Percentiles rank a stretch among this genome's conserved stretches.
phyloP scores from a whole-genome alignment of 1,140 invertebrate genomes.

The Drosophila burlai region DNA sequence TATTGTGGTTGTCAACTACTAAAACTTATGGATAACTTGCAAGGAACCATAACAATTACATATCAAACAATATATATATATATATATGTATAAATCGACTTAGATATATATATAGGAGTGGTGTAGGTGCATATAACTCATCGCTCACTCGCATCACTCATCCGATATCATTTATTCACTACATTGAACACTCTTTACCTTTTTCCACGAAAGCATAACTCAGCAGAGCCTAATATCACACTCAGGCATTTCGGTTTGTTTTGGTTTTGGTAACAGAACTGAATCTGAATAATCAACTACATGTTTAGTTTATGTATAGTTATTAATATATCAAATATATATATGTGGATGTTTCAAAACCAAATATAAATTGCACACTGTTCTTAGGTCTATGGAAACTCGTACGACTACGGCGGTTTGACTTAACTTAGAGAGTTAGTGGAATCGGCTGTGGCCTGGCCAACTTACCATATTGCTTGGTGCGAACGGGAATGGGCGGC shows the following conservation, averaged over 20 bases:
- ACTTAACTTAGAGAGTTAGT: slow-evolving; percentile 57
- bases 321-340: slow-evolving; percentile 40
- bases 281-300: slow-evolving; percentile 67
- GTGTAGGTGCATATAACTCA: slow-evolving; percentile 41
- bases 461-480: slow-evolving; percentile 97
- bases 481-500: slow-evolving; percentile 96
- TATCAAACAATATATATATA: slow-evolving; percentile 58
- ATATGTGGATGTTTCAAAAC: slow-evolving; percentile 38
- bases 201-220: slow-evolving; percentile 49
- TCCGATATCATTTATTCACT: slow-evolving; percentile 19
- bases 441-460: background rate
- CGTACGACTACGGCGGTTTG: slow-evolving; percentile 62
- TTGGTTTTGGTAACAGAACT: slow-evolving; percentile 38
- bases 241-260: slow-evolving; percentile 31
- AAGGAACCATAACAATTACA: slow-evolving; percentile 64
- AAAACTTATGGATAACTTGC: slow-evolving; percentile 56
- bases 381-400: slow-evolving; percentile 67
- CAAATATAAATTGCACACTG: slow-evolving; percentile 38
- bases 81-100: slow-evolving; percentile 27
- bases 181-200: slow-evolving; percentile 44
- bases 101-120: slow-evolving; percentile 20
- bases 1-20: background rate
- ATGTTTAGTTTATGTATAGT: slow-evolving; percentile 46
- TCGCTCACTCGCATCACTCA: slow-evolving; percentile 24
- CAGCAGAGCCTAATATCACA: slow-evolving; percentile 30